phyloP scores from a whole-genome alignment of 2,888 invertebrate species.

The Leptopilina myrica region DNA sequence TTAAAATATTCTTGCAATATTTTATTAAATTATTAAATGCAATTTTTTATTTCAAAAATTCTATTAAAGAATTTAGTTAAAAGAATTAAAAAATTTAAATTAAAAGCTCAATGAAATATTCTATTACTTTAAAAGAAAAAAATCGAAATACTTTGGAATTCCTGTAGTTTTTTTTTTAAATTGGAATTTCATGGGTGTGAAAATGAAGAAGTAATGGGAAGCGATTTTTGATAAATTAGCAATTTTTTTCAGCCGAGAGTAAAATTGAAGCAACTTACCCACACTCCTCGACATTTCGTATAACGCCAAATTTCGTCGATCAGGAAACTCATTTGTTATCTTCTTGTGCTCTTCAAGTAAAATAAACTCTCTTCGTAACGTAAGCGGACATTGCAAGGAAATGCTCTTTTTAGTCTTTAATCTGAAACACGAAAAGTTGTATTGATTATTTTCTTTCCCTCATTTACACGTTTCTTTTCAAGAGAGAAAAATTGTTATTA shows the following conservation, averaged over 20 bases:
- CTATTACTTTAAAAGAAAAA: too few species aligned
- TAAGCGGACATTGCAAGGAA: background rate
- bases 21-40: too few species aligned
- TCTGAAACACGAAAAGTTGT: constrained; percentile 18
- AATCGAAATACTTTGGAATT: too few species aligned
- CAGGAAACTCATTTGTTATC: constrained; percentile 8
- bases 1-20: too few species aligned
- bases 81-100: too few species aligned
- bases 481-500: background rate
- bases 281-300: background rate
- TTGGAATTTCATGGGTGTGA: too few species aligned
- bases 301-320: constrained; percentile 17
- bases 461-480: background rate
- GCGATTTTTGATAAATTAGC: background rate
- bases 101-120: too few species aligned
- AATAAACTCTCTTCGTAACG: background rate
- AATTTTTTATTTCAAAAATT: too few species aligned
- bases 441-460: constrained; percentile 14
- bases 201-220: too few species aligned
- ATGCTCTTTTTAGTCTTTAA: background rate
- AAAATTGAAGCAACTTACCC: constrained; percentile 13
- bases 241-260: background rate
- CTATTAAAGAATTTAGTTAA: too few species aligned
- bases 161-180: too few species aligned
- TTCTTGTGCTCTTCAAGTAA: constrained; percentile 13